Conservation (phyloP, 2,113 vertebrate genomes). For the Mormyrus iriodes region DNA sequence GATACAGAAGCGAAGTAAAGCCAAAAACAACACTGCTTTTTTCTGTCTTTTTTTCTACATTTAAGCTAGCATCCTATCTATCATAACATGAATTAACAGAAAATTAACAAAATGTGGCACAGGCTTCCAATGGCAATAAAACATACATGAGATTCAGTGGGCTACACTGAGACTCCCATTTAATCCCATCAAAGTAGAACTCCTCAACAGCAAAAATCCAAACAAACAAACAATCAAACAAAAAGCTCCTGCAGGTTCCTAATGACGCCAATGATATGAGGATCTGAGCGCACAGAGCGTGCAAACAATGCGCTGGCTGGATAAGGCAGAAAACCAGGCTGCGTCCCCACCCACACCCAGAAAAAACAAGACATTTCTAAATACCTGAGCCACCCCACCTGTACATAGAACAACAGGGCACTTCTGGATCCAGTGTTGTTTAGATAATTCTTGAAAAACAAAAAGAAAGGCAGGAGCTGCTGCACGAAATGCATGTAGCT, state of each 20-base stretch:
- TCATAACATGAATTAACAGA: not conserved
- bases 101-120: not conserved
- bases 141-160: slow-evolving; percentile 40
- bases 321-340: slow-evolving; percentile 22
- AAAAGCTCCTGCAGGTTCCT: slow-evolving; percentile 31
- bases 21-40: not conserved
- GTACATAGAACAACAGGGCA: slow-evolving; percentile 59
- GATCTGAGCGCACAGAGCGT: slow-evolving; percentile 47
- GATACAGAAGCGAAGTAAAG: slow-evolving; percentile 51
- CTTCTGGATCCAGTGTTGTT: slow-evolving; percentile 55
- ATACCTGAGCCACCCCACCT: slow-evolving; percentile 33
- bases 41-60: not conserved
- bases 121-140: not conserved
- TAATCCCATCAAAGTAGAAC: slow-evolving; percentile 69
- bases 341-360: slow-evolving; percentile 43
- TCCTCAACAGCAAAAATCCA: slow-evolving; percentile 54
- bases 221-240: slow-evolving; percentile 53
- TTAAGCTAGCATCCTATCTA: not conserved
- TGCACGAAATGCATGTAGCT: slow-evolving; percentile 58
- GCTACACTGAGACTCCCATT: slow-evolving; percentile 55
- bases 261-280: slow-evolving; percentile 13
- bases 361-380: slow-evolving; percentile 30
- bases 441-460: slow-evolving; percentile 59
- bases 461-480: slow-evolving; percentile 66
- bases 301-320: slow-evolving; percentile 26